Conservation (phyloP, 2,797 vertebrate genomes). For the Simalia tracyae region DNA sequence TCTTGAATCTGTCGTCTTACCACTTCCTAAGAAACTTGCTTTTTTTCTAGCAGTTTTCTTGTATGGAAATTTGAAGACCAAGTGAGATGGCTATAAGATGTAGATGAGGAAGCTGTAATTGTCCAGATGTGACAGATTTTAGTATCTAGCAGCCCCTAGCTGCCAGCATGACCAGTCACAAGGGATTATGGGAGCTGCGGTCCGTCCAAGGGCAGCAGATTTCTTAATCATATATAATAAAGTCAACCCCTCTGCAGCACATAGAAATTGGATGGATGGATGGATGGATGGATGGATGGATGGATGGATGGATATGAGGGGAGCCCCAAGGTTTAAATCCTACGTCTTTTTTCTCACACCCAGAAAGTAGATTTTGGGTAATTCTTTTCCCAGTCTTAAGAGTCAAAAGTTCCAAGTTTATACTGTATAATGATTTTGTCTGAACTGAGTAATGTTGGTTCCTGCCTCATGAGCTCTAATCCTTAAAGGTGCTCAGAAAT, state of each 20-base stretch:
- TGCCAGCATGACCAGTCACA: background rate
- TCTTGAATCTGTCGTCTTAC: background rate
- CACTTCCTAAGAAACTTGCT: background rate
- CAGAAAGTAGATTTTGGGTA: background rate
- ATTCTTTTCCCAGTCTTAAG: background rate
- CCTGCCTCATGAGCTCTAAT: background rate
- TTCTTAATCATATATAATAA: background rate
- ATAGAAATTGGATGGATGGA: background rate
- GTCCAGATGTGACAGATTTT: background rate
- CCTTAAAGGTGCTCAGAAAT: background rate
- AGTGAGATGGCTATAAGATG: background rate
- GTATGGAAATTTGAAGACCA: background rate
- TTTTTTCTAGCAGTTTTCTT: background rate
- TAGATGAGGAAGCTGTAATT: background rate
- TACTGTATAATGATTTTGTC: background rate
- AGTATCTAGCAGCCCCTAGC: background rate
- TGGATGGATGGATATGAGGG: background rate
- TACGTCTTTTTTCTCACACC: background rate
- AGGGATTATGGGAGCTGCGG: background rate
- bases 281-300: background rate
- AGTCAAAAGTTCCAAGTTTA: background rate
- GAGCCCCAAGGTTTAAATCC: background rate
- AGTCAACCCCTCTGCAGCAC: background rate
- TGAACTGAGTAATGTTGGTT: background rate
- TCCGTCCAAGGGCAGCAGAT: background rate